Base-by-base conservation (phyloP, 1,140 invertebrate species). In the Agrypnia vestita region DNA sequence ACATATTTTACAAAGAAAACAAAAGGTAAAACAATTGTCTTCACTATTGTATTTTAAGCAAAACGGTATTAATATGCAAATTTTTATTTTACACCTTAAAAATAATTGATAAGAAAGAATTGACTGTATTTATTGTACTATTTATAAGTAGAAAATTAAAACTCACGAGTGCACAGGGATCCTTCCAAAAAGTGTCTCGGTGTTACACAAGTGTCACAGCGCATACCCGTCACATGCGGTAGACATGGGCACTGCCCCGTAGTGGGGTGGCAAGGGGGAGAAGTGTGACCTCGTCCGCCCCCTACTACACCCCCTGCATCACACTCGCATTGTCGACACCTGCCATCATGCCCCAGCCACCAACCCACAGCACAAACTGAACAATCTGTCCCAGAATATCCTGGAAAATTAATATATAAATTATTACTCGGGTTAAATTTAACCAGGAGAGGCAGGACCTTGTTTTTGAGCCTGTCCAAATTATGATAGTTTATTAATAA, bases 241-340 rank as follows among this genome's bases (percentile, higher is more conserved):
- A 91, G 91, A 86, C 97, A 98, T 69, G 91, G 91, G 85, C 97
- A 98, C 84, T 93, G 92, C 10, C 96, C 96, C 35, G 93, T 95
- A 82, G 91, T 86, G 84, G 91, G 88, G 85, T 98, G 92, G 86
- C 97, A 99, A 56, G 92, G 92, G 51, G 78, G 21, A 35, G 44
- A 53, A 43, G 21, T 75, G 67, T 44, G 11, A 4, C 10, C 47
- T 10, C 13, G 43, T 19, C 73, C 55, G 13, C 35, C n/a, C 97
- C 97, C 85, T 0, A 81, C 75, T 6, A 69, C 55, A 12, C 97
- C 97, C 85, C 93, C 91, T 9, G 88, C 84, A 88, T 97, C 94
- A 86, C 97, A 98, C 46, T 92, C 90, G 85, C 97, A 98, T 0
- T 93, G 91, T 78, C 89, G 85, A 86, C 97, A 98, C 59, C 86